These are phyloP conservation scores for Sphaeramia orbicularis DNA, from an alignment of 2,797 vertebrate genomes.

Conservation along the genomic window DNA sequence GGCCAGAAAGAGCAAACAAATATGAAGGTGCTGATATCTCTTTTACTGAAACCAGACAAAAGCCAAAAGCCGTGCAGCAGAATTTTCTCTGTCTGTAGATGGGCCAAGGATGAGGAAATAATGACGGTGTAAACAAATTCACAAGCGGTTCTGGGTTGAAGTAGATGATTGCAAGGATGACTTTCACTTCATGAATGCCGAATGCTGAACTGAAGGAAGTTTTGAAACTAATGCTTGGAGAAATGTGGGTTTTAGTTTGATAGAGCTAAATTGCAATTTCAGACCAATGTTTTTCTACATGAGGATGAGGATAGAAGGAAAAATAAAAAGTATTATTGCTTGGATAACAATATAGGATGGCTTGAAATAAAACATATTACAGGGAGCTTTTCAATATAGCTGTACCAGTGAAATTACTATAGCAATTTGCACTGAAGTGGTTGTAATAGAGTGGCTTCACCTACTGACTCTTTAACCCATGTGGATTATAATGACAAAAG, in stretches of 20 bases:
- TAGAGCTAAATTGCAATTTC: slow-evolving; percentile 3
- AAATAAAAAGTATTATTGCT: not conserved
- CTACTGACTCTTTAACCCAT: slow-evolving; percentile 39
- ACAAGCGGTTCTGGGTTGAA: slow-evolving; percentile 30
- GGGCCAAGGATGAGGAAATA: slow-evolving; percentile 44
- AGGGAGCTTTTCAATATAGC: slow-evolving; percentile 20
- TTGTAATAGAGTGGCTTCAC: slow-evolving; percentile 34
- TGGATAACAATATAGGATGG: not conserved
- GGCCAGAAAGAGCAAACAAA: not conserved
- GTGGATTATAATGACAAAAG: slow-evolving; percentile 28
- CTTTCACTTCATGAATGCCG: slow-evolving; percentile 10
- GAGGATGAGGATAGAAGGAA: too few species aligned
- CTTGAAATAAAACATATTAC: not conserved
- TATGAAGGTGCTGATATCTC: not conserved
- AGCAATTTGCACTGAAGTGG: slow-evolving; percentile 18
- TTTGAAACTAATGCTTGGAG: slow-evolving; percentile 6
- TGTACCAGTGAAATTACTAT: slow-evolving; percentile 10
- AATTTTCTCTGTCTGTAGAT: slow-evolving; percentile 25
- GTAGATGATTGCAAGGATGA: slow-evolving; percentile 24
- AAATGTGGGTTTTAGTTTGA: slow-evolving; percentile 16
- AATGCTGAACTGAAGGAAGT: slow-evolving; percentile 10
- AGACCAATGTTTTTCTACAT: not conserved
- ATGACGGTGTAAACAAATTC: slow-evolving; percentile 30
- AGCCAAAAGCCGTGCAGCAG: slow-evolving; percentile 27
- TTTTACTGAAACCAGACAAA: slow-evolving; percentile 30